These are phyloP conservation scores for Pocillopora verrucosa DNA, from an alignment of 64 coral and sea anemone species.

Conservation along the genomic window DNA sequence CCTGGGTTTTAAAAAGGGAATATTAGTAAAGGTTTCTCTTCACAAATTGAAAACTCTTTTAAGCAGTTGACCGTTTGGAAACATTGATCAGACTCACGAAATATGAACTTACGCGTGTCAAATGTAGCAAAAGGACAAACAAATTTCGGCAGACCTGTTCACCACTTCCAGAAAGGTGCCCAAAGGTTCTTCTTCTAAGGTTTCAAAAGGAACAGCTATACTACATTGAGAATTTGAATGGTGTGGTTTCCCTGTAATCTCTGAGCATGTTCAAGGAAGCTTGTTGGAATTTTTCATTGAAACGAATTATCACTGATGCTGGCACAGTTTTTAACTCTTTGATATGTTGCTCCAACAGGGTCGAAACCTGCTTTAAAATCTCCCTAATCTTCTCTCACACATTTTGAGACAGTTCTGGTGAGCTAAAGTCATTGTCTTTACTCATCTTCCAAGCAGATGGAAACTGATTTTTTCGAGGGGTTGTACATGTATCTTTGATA, in stretches of 20 bases:
- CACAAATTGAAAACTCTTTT: too few species aligned
- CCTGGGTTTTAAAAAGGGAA: background rate
- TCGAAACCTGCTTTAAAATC: background rate
- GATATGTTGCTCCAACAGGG: too few species aligned
- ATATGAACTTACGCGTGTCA: background rate
- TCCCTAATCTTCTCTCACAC: background rate
- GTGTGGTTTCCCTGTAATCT: background rate
- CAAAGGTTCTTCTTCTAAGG: background rate
- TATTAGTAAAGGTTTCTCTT: too few species aligned
- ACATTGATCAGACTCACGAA: background rate
- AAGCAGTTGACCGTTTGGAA: too few species aligned
- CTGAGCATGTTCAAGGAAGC: background rate
- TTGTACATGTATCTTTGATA: too few species aligned
- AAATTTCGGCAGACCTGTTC: background rate
- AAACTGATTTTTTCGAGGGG: too few species aligned
- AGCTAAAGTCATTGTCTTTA: background rate
- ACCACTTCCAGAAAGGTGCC: background rate
- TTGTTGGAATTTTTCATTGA: background rate
- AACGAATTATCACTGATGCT: background rate
- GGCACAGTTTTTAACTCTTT: background rate
- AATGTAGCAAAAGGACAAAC: background rate
- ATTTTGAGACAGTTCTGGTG: background rate
- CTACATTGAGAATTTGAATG: background rate
- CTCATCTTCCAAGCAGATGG: too few species aligned
- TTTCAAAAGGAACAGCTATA: background rate